These are phyloP conservation scores for Pseudomyrmex pallidus DNA, from an alignment of 1,140 invertebrate genomes.

Conservation along the genomic window DNA sequence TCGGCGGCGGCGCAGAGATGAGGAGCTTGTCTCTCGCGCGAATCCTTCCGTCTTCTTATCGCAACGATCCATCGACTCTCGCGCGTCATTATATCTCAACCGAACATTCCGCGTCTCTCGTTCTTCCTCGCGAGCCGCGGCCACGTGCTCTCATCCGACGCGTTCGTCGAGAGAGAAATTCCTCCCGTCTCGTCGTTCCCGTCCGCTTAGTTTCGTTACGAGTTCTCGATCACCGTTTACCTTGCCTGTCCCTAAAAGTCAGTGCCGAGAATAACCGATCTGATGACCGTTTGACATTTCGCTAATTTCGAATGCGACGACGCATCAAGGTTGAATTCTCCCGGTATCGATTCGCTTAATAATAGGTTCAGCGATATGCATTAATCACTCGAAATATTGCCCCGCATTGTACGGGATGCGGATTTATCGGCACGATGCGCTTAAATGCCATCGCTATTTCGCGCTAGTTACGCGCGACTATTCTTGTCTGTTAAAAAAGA, in stretches of 20 bases:
- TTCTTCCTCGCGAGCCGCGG: background rate
- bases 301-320: slow-evolving; percentile 49
- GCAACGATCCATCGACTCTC: slow-evolving; percentile 10
- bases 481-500: background rate
- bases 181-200: background rate
- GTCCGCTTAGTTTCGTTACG: background rate
- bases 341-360: slow-evolving; percentile 46
- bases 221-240: slow-evolving; percentile 16
- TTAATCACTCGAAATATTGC: slow-evolving; percentile 32
- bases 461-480: background rate
- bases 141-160: slow-evolving; percentile 23
- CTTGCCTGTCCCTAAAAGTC: background rate
- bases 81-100: slow-evolving; percentile 16
- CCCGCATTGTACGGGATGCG: background rate
- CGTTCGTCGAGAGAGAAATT: slow-evolving; percentile 31
- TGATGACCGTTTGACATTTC: slow-evolving; percentile 54
- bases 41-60: slow-evolving; percentile 44
- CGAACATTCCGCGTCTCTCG: slow-evolving; percentile 16
- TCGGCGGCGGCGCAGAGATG: background rate
- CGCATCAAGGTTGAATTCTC: slow-evolving; percentile 45
- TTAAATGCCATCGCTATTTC: background rate
- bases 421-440: slow-evolving; percentile 5
- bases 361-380: slow-evolving; percentile 30
- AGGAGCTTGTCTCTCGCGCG: slow-evolving; percentile 1
- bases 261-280: slow-evolving; percentile 42